phyloP scores from a whole-genome alignment of 2,888 invertebrate genomes.

The Chymomyza procnemis region DNA sequence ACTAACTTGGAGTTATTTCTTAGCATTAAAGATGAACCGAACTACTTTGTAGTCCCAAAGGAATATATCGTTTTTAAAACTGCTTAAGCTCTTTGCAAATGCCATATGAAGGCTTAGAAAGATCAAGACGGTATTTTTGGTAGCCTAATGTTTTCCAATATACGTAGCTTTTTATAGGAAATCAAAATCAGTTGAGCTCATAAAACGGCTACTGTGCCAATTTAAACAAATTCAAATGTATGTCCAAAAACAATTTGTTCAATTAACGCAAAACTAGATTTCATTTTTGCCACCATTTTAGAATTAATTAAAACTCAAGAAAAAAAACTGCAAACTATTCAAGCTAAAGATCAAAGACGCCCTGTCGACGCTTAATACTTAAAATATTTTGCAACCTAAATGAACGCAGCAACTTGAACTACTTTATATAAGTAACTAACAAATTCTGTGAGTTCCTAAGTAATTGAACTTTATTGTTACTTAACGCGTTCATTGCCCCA shows the following conservation, averaged over 20 bases:
- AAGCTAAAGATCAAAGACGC: background rate
- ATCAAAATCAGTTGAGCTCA: too few relatives aligned
- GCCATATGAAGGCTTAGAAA: too few relatives aligned
- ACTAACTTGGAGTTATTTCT: too few relatives aligned
- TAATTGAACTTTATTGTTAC: background rate
- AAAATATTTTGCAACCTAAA: background rate
- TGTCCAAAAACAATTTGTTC: background rate
- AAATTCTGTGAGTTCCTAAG: background rate
- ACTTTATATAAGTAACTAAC: background rate
- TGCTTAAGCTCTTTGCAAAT: too few relatives aligned
- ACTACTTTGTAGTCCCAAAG: too few relatives aligned
- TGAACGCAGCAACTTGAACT: background rate
- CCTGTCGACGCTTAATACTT: too few relatives aligned
- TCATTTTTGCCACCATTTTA: background rate
- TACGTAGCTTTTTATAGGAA: too few relatives aligned
- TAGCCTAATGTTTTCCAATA: too few relatives aligned
- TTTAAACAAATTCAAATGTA: background rate
- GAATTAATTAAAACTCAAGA: background rate
- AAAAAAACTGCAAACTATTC: background rate
- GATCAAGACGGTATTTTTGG: too few relatives aligned
- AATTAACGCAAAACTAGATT: background rate
- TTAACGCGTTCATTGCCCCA: background rate
- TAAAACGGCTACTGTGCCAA: background rate
- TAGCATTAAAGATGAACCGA: too few relatives aligned
- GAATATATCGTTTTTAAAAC: too few relatives aligned